Conservation (phyloP, 1,140 invertebrate genomes). For the Heliconius melpomene region DNA sequence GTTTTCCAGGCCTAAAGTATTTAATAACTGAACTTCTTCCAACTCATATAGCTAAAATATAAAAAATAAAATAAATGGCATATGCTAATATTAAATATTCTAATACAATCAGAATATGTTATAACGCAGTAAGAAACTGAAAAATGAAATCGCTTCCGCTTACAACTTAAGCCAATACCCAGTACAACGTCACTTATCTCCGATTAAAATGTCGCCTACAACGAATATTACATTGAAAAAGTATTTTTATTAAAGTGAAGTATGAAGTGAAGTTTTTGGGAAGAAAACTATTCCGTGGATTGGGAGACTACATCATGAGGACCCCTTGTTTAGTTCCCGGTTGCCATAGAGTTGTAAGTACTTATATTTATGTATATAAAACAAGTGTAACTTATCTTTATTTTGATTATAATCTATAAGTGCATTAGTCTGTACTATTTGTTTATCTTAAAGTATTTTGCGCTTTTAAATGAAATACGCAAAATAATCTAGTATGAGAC, state of each 20-base stretch:
- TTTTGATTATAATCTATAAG: neutral
- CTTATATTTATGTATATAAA: neutral
- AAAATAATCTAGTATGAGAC: too few species aligned
- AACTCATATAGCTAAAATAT: too few species aligned
- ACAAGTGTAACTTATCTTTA: neutral
- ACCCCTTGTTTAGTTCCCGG: conserved; percentile 57
- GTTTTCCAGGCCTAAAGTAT: too few species aligned
- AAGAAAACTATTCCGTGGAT: neutral
- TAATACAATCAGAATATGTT: too few species aligned
- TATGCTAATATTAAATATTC: too few species aligned
- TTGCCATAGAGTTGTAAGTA: conserved; percentile 59
- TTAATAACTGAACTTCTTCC: too few species aligned
- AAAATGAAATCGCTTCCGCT: neutral
- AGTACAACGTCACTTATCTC: conserved; percentile 54
- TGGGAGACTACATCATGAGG: conserved; percentile 46
- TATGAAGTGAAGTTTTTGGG: neutral
- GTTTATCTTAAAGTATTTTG: neutral
- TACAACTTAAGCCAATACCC: conserved; percentile 16
- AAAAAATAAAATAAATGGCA: too few species aligned
- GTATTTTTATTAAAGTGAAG: conserved; percentile 41
- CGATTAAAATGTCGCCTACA: conserved; percentile 58
- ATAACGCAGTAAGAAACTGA: too few species aligned
- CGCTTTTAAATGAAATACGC: too few species aligned
- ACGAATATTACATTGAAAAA: conserved; percentile 40
- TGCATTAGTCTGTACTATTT: neutral